Percentiles rank a stretch among this genome's conserved stretches.
Conservation (phyloP, 2,113 vertebrate genomes). For the Neodontobutis hainanensis region DNA sequence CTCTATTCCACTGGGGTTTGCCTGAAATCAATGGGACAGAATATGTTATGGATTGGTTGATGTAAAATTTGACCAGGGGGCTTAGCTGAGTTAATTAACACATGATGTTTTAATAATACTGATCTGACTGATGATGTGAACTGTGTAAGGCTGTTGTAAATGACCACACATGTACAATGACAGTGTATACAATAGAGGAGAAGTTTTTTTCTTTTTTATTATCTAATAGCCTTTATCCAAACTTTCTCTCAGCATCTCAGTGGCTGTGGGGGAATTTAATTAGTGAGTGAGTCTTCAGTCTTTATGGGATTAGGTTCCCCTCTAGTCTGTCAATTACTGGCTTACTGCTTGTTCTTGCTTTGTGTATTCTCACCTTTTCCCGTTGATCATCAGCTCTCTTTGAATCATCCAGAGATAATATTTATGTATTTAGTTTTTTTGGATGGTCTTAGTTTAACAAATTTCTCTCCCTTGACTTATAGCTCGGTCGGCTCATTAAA, state of each 20-base stretch:
- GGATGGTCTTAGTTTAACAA: conserved; percentile 27
- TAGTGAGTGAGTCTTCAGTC: conserved; percentile 30
- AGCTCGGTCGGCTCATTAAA: conserved; percentile 24
- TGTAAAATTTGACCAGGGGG: conserved; percentile 25
- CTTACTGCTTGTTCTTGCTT: conserved; percentile 15
- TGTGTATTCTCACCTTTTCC: conserved; percentile 13
- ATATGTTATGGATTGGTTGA: conserved; percentile 32
- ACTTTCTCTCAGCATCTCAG: conserved; percentile 8
- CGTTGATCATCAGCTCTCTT: conserved; percentile 39
- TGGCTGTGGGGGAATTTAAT: conserved; percentile 44
- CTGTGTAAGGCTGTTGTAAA: conserved; percentile 13
- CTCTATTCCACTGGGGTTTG: conserved; percentile 18
- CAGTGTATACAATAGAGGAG: background rate
- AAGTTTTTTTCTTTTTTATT: background rate
- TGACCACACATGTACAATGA: background rate
- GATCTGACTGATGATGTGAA: conserved; percentile 15
- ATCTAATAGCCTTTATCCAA: conserved; percentile 8
- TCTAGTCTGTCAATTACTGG: conserved; percentile 38
- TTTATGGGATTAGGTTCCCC: conserved; percentile 28
- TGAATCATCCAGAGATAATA: conserved; percentile 23
- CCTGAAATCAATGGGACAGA: conserved; percentile 23
- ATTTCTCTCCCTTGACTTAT: background rate
- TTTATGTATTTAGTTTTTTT: conserved; percentile 33
- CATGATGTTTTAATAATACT: conserved; percentile 9
- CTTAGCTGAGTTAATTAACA: conserved; percentile 22